These are phyloP conservation scores for Chrysochloris asiatica DNA, from an alignment of 2,113 vertebrate species.

Conservation along the genomic window DNA sequence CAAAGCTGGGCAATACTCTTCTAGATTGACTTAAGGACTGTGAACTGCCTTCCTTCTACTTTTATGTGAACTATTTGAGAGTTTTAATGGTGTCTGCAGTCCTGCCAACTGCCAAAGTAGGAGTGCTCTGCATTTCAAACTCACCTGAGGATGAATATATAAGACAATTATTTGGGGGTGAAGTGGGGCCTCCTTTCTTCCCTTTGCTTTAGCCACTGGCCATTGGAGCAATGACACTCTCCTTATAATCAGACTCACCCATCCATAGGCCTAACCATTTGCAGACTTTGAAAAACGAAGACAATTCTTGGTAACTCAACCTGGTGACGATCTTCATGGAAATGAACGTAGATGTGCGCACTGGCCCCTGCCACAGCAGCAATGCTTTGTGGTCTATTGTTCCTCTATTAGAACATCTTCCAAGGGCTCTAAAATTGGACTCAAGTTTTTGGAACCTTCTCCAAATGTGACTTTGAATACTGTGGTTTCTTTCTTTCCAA, in stretches of 20 bases:
- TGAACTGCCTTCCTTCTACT: not conserved
- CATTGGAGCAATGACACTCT: not conserved
- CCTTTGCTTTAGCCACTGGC: not conserved
- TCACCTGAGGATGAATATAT: not conserved
- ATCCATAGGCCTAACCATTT: not conserved
- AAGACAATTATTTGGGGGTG: not conserved
- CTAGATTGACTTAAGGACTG: not conserved
- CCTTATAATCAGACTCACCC: not conserved
- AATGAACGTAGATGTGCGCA: too few relatives aligned
- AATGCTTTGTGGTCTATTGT: not conserved
- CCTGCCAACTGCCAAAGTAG: not conserved
- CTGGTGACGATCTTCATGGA: not conserved
- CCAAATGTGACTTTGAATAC: not conserved
- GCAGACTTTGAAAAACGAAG: not conserved
- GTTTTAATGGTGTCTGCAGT: not conserved
- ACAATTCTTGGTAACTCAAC: not conserved
- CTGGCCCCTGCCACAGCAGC: not conserved
- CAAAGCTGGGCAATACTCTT: not conserved
- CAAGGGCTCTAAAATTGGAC: not conserved
- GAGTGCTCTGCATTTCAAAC: not conserved
- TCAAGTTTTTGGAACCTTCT: not conserved
- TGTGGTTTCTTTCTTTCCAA: not conserved
- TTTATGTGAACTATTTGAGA: not conserved
- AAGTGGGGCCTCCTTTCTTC: not conserved
- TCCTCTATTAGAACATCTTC: not conserved